Percentiles rank a stretch among this genome's conserved stretches.
These are phyloP conservation scores for Mythimna albipuncta DNA, from an alignment of 2,888 invertebrate genomes.

Conservation along the genomic window DNA sequence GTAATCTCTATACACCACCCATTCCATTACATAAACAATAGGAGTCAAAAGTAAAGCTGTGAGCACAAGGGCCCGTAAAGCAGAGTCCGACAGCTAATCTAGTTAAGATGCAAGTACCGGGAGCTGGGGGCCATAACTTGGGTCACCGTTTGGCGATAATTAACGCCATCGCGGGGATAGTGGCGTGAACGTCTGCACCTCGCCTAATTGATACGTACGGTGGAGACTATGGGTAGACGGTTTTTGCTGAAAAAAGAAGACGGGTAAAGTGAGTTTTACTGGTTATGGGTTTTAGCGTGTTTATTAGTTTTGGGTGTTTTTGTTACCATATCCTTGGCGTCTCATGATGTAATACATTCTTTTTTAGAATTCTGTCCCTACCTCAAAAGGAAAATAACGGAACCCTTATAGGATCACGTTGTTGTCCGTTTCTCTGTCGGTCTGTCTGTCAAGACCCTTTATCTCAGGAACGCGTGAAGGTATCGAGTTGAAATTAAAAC, in stretches of 20 bases:
- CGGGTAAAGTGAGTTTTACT: background rate
- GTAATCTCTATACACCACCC: background rate
- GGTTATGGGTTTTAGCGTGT: background rate
- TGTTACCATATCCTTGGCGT: background rate
- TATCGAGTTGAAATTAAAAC: too few species aligned
- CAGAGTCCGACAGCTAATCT: slow-evolving; percentile 63
- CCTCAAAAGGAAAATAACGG: too few species aligned
- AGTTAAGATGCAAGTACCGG: slow-evolving; percentile 61
- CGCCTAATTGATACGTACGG: slow-evolving; percentile 77
- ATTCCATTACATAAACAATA: slow-evolving; percentile 6
- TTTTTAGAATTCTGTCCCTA: too few species aligned
- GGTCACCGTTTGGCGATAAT: slow-evolving; percentile 73
- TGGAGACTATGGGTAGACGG: slow-evolving; percentile 23
- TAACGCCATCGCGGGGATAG: slow-evolving; percentile 76
- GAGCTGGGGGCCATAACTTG: slow-evolving; percentile 65
- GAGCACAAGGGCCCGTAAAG: slow-evolving; percentile 44
- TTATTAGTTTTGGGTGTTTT: background rate
- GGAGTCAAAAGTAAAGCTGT: slow-evolving; percentile 10
- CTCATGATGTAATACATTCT: too few species aligned
- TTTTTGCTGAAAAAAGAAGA: background rate
- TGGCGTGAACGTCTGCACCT: slow-evolving; percentile 72
- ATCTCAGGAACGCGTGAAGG: too few species aligned
- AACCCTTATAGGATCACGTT: too few species aligned
- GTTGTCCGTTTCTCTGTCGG: too few species aligned
- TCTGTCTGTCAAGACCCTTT: too few species aligned